Evolutionary conservation across 2,888 invertebrate species (phyloP), one percentile per base, ranked within the genome.

Genomic region (Synergus gifuensis): DNA sequence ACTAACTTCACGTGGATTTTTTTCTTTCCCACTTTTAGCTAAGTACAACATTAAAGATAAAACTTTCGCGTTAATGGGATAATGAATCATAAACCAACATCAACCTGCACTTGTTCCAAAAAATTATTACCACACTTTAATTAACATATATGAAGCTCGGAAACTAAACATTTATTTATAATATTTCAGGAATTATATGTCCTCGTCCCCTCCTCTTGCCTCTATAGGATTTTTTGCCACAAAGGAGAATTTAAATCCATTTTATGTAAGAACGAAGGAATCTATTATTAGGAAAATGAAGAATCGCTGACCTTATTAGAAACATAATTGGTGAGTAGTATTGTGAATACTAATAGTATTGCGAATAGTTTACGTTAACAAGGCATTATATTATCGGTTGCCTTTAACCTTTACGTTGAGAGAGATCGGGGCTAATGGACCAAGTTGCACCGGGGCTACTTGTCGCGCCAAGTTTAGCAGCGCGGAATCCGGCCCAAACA

Each of bases 381-480:
- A 76, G 40, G n/a, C 78, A 58, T 76, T 66, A 66, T 69, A 76
- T 62, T 83, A 81, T 82, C 81, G 79, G 83, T 85, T 85, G 85
- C 76, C 82, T 83, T 79, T 86, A 87, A 87, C 84, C 85, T 86
- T 86, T 88, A 78, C 81, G 79, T 76, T 79, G 79, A 80, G 73
- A 81, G 86, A 87, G 89, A 91, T 90, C 86, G 91, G 88, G 91
- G 91, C 90, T 91, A 91, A 91, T 91, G 89, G 91, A 91, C 90
- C 89, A 91, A 88, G 89, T 90, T 91, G 89, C 87, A 87, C 85
- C 86, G 85, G 84, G 85, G 84, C 82, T 84, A 83, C 84, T 85
- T 81, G 84, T 84, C 84, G 86, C 85, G 90, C 90, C 91, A 91
- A 91, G 86, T 91, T 90, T 90, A 90, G 88, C 88, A 67, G 79